These are phyloP conservation scores for Halichondria panicea DNA, from an alignment of 37 sponge, comb jelly and placozoan species.

Conservation along the genomic window DNA sequence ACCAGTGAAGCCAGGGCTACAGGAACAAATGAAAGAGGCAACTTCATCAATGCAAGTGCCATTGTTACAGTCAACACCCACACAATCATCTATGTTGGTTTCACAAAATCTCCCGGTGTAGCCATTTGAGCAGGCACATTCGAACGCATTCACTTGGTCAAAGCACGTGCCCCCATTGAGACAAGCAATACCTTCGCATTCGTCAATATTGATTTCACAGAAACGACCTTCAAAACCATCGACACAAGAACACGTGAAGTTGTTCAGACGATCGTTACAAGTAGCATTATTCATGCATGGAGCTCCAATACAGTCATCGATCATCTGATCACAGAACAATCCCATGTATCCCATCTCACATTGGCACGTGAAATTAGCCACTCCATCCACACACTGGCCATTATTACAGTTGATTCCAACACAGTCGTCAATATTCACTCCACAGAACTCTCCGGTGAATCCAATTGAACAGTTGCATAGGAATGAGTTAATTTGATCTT, in stretches of 20 bases:
- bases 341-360: slow-evolving; percentile 57
- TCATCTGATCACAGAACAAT: slow-evolving; percentile 33
- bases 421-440: slow-evolving; percentile 52
- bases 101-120: slow-evolving; percentile 41
- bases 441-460: slow-evolving; percentile 54
- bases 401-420: slow-evolving; percentile 21
- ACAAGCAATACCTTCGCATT: slow-evolving; percentile 45
- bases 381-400: slow-evolving; percentile 41
- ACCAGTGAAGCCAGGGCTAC: slow-evolving; percentile 53
- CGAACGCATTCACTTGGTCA: slow-evolving; percentile 24
- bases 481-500: slow-evolving; percentile 9
- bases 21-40: slow-evolving; percentile 38
- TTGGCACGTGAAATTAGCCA: slow-evolving; percentile 25
- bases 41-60: slow-evolving; percentile 47
- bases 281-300: slow-evolving; percentile 41
- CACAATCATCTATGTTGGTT: slow-evolving; percentile 21
- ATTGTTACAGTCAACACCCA: not conserved
- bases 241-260: slow-evolving; percentile 49
- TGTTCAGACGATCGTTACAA: slow-evolving; percentile 28
- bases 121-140: slow-evolving; percentile 40
- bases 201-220: slow-evolving; percentile 57
- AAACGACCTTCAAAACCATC: slow-evolving; percentile 42
- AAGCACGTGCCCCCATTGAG: slow-evolving; percentile 50
- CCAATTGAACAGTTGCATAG: slow-evolving; percentile 28
- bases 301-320: slow-evolving; percentile 40